A percentile compares a stretch with the other conserved stretches of the same genome.
These are phyloP conservation scores for Esox niger DNA, from an alignment of 2,113 vertebrate species.

Conservation along the genomic window DNA sequence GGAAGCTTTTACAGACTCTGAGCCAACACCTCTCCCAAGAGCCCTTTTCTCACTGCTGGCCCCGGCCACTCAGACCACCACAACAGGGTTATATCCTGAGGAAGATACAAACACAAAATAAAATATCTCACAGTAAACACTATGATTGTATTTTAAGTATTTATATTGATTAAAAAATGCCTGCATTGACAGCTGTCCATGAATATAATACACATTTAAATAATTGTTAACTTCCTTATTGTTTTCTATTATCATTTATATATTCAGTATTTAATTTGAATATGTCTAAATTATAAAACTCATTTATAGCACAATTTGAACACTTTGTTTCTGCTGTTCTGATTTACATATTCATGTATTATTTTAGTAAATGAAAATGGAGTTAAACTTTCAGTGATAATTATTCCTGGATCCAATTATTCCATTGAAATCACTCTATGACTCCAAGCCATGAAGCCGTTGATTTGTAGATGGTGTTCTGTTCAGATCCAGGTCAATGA, in stretches of 20 bases:
- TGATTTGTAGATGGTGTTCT: background rate
- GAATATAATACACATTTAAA: too few species aligned
- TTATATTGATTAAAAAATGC: too few species aligned
- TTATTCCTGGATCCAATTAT: background rate
- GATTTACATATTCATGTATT: too few species aligned
- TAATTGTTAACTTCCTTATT: too few species aligned
- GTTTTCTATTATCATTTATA: too few species aligned
- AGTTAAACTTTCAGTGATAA: too few species aligned
- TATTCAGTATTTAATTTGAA: too few species aligned
- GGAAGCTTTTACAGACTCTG: background rate
- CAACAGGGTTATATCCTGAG: slow-evolving; percentile 13
- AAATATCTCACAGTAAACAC: background rate
- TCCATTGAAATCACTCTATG: background rate
- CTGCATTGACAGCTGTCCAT: too few species aligned
- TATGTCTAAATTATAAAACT: too few species aligned
- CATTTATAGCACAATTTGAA: too few species aligned
- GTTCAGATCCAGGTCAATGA: background rate
- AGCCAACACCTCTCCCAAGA: slow-evolving; percentile 1
- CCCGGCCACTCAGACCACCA: background rate
- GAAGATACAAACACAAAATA: slow-evolving; percentile 6
- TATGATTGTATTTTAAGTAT: slow-evolving; percentile 7
- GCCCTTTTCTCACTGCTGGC: background rate
- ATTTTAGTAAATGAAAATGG: too few species aligned
- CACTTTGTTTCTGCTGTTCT: too few species aligned
- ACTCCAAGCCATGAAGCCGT: background rate